Percentiles rank a stretch among this genome's conserved stretches.
phyloP scores from a whole-genome alignment of 1,140 invertebrate genomes.

The Brachionus rotundiformis region DNA sequence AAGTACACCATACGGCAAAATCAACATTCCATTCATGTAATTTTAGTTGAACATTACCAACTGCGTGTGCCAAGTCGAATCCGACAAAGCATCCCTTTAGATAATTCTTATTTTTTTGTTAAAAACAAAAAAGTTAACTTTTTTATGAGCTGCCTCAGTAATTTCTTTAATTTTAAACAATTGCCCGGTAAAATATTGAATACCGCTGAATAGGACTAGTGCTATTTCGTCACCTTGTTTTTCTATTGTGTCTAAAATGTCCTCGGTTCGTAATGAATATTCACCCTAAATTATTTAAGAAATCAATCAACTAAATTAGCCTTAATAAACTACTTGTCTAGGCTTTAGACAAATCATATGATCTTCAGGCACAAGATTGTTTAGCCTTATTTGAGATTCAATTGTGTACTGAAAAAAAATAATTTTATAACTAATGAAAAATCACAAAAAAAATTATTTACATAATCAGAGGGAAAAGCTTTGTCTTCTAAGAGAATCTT shows the following conservation, averaged over 20 bases:
- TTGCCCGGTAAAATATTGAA: constrained; percentile 72
- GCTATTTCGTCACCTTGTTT: constrained; percentile 68
- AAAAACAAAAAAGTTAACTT: constrained; percentile 21
- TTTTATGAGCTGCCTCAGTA: constrained; percentile 67
- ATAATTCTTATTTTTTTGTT: constrained; percentile 2
- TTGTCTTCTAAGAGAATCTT: constrained; percentile 69
- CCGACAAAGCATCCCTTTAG: constrained; percentile 68
- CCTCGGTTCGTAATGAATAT: constrained; percentile 58
- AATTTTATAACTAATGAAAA: constrained; percentile 13
- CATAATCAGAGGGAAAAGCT: constrained; percentile 69
- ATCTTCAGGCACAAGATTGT: constrained; percentile 66
- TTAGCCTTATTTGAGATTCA: constrained; percentile 67
- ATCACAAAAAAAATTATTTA: not conserved
- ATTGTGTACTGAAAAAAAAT: constrained; percentile 66
- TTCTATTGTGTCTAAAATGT: constrained; percentile 67
- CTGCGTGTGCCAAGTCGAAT: constrained; percentile 71
- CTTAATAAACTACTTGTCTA: constrained; percentile 57
- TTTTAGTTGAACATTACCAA: constrained; percentile 68
- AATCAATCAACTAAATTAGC: not conserved
- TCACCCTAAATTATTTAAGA: constrained; percentile 4
- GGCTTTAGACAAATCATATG: constrained; percentile 66
- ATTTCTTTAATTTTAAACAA: constrained; percentile 68
- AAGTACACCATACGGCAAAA: constrained; percentile 72
- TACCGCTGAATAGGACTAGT: constrained; percentile 68
- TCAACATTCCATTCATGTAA: constrained; percentile 71